Evolutionary conservation across 1,140 invertebrate genomes (phyloP).

Genomic region (Steinernema feltiae): DNA sequence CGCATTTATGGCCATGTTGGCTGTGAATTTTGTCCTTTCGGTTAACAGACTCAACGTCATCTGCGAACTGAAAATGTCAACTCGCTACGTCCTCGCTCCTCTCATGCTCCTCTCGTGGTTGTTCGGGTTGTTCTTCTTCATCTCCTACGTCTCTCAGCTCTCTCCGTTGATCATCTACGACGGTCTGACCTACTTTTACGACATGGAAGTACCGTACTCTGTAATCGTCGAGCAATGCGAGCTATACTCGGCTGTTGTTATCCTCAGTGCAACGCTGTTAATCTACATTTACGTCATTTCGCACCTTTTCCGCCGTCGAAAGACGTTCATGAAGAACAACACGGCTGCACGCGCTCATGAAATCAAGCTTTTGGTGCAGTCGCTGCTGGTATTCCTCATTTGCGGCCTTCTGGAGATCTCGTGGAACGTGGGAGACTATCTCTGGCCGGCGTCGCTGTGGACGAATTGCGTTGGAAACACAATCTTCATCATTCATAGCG

Average conservation of each 20-base stretch:
- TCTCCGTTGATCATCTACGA: background rate
- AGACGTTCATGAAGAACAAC: background rate
- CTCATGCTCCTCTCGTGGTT: background rate
- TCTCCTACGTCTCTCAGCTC: background rate
- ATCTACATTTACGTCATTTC: background rate
- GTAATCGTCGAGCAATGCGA: background rate
- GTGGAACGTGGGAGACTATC: background rate
- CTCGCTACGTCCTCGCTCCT: background rate
- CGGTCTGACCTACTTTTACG: background rate
- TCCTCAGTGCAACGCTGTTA: background rate
- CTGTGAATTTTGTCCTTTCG: background rate
- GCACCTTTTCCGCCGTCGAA: background rate
- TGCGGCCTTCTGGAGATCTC: background rate
- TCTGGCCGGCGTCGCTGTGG: background rate
- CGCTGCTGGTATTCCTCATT: background rate
- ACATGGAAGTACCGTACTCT: background rate
- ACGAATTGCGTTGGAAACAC: background rate
- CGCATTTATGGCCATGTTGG: background rate
- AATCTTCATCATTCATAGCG: background rate
- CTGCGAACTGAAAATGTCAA: background rate
- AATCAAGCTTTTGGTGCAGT: background rate
- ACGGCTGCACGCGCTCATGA: background rate
- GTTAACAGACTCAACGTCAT: background rate
- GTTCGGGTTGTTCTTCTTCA: background rate
- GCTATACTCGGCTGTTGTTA: background rate